Evolutionary conservation across 2,888 invertebrate genomes (phyloP), one percentile per base, ranked within the genome.

Genomic region (Luperina nickerlii): DNA sequence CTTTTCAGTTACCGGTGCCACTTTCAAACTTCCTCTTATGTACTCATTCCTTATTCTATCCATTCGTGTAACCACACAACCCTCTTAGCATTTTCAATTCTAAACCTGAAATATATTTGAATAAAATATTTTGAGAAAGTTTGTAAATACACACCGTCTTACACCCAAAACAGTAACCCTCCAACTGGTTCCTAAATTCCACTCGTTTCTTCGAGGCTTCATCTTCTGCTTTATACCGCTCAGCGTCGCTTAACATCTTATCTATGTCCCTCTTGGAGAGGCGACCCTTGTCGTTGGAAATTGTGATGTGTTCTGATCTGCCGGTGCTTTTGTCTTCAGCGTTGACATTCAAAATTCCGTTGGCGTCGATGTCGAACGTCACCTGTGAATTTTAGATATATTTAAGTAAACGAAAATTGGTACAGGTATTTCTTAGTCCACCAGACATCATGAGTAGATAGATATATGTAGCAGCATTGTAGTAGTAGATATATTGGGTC

Each of bases 341-440:
- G 11, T 97, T 98, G 0, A 98, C 98, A 90, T 98, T 98, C 5
- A 99, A 94, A 82, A 99, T 99, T 82, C 99, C 99, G 92, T 99
- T 99, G 27, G 99, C 99, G 90, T 99, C 99, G 76, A 99, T 97
- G 92, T 99, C 99, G 88, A 99, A 99, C 1, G 98, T 98, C 0
- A 99, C 98, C 94, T 98, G 96, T 81, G 88, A 27, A 66, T 78
- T 70, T 70, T 24, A 6, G 13, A 62, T 42, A 42, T 54, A 18
- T 27, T 5, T 1, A 45, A 7, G 18, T 54, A 69, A 42, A 18
- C 13, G n/a, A 20, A 18, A 20, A 54, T 42, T 13, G 6, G 20
- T 38, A n/a, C 11, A 27, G 15, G n/a, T 42, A 15, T 48, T 15
- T 48, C 48, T 48, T n/a, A n/a, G n/a, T n/a, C n/a, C n/a, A n/a